Conservation (phyloP, 2,888 invertebrate genomes). For the Ormia ochracea region DNA sequence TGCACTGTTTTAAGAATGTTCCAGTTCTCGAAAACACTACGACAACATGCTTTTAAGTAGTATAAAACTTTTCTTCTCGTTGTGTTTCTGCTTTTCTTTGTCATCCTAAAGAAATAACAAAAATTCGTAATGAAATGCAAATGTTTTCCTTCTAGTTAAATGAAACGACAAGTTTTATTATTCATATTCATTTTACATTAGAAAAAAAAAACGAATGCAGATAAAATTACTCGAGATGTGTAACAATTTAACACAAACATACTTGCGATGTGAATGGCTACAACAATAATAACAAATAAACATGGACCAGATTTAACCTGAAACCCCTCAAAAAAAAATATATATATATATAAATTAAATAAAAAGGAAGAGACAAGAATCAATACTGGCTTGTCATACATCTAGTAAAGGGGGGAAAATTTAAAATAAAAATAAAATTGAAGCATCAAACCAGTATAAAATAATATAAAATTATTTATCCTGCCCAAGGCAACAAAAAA, state of each 20-base stretch:
- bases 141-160: constrained; percentile 44
- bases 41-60: constrained; percentile 35
- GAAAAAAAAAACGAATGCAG: constrained; percentile 16
- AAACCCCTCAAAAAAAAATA: constrained; percentile 4
- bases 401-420: constrained; percentile 23
- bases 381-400: constrained; percentile 46
- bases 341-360: not conserved
- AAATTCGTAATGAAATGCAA: constrained; percentile 52
- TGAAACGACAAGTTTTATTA: constrained; percentile 6
- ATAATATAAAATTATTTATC: constrained; percentile 34
- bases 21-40: constrained; percentile 19
- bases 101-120: constrained; percentile 17
- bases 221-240: constrained; percentile 46
- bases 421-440: not conserved
- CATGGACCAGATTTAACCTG: constrained; percentile 38
- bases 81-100: not conserved
- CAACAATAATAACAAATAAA: constrained; percentile 15
- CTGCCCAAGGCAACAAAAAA: constrained; percentile 40
- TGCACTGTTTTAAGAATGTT: constrained; percentile 29
- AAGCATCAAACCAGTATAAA: constrained; percentile 19
- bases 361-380: constrained; percentile 50
- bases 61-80: not conserved
- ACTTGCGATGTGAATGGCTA: not conserved
- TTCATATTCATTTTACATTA: not conserved
- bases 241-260: constrained; percentile 45